Percentiles rank a stretch among this genome's conserved stretches.
phyloP scores from a whole-genome alignment of 2,113 vertebrate genomes.

The Maccullochella peelii region DNA sequence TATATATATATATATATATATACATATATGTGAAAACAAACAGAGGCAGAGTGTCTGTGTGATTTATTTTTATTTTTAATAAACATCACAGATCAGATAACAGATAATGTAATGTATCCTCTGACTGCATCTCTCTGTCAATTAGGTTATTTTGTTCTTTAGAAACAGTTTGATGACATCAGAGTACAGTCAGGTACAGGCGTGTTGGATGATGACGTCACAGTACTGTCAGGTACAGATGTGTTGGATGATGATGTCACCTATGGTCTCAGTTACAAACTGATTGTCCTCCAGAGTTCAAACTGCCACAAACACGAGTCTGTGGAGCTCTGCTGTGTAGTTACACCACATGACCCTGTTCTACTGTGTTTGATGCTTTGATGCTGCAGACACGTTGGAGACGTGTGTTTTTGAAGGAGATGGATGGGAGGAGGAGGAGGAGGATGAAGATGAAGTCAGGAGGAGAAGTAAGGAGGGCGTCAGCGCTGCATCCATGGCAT shows the following conservation, averaged over 20 bases:
- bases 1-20: no score
- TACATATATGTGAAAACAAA: no score
- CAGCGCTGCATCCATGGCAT: constrained; percentile 82
- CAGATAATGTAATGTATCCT: no score
- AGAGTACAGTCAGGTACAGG: background rate
- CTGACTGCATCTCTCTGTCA: no score
- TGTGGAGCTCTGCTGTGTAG: no score
- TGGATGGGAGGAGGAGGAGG: constrained; percentile 75
- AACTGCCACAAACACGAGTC: no score
- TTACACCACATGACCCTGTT: background rate
- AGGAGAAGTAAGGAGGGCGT: constrained; percentile 68
- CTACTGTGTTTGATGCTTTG: background rate
- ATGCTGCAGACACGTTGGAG: constrained; percentile 73
- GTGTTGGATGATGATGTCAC: no score
- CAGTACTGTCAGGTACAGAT: background rate
- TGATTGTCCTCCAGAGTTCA: no score
- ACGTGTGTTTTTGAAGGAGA: constrained; percentile 64
- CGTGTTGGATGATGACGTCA: background rate
- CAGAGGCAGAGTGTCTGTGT: no score
- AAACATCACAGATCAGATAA: no score
- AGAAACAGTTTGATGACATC: background rate
- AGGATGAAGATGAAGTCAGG: constrained; percentile 35
- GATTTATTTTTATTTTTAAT: no score
- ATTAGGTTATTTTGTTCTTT: no score
- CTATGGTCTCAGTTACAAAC: background rate